Percentiles rank a stretch among this genome's conserved stretches.
phyloP scores from a whole-genome alignment of 2,113 vertebrate genomes.

The Urocynchramus pylzowi region DNA sequence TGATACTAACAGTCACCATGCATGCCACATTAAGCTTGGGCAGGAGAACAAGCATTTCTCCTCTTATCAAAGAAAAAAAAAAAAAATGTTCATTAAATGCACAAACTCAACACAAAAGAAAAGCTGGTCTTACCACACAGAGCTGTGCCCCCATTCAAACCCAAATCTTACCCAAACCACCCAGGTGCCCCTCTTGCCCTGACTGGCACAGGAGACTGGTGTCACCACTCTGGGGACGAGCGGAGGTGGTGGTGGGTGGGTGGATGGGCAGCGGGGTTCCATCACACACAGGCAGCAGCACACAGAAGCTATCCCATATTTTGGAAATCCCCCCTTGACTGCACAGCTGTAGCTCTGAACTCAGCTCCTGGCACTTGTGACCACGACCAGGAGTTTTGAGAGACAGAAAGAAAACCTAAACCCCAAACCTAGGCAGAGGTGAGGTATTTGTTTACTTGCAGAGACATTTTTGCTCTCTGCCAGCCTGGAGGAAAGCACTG shows the following conservation, averaged over 20 bases:
- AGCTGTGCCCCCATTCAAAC: not conserved
- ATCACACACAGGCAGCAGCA: rapidly evolving
- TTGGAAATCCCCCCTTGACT: not conserved
- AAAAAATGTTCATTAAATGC: not conserved
- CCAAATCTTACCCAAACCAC: not conserved
- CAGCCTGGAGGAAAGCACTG: not conserved
- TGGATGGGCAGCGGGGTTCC: not conserved
- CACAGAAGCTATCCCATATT: rapidly evolving
- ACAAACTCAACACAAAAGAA: not conserved
- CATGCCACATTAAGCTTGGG: rapidly evolving
- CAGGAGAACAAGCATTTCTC: not conserved
- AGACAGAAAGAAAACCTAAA: not conserved
- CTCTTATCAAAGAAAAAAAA: not conserved
- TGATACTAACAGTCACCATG: not conserved
- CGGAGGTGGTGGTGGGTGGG: not conserved
- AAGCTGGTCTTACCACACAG: not conserved
- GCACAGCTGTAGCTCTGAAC: not conserved
- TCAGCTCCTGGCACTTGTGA: not conserved
- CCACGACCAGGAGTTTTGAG: not conserved
- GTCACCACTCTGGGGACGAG: rapidly evolving
- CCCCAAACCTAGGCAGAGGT: rapidly evolving
- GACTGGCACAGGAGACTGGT: not conserved
- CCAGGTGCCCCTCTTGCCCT: rapidly evolving
- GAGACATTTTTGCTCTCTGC: not conserved
- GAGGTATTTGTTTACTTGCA: not conserved